Base-by-base conservation (phyloP, 2,797 vertebrate genomes). In the Thalassophryne amazonica region DNA sequence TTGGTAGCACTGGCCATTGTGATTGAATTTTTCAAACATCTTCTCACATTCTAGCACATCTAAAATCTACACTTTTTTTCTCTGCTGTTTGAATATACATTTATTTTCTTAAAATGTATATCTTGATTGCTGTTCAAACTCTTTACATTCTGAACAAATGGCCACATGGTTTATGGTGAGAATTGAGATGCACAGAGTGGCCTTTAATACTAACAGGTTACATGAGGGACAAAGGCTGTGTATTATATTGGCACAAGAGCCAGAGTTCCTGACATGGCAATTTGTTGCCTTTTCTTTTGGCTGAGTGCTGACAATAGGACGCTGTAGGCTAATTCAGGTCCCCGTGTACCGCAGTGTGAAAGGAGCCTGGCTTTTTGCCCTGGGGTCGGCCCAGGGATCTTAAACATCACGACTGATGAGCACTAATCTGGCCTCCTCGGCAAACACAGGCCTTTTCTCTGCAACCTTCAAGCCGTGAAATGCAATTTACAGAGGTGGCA, bases 191-290 rank as follows among this genome's bases (percentile, higher is more conserved):
- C 49, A 13, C 14, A n/a, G 13, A 36, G 38, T 35, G 43, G 23
- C 42, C 34, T 49, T 69, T 85, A 60, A 78, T 69, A 80, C 80
- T 67, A 74, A 47, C 38, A 28, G 72, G 45, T 43, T 39, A 34
- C 65, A 77, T 50, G 54, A 85, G 74, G 82, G 77, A 90, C 81
- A 91, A 87, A 92, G 90, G 86, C 82, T 80, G 28, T 63, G 28
- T 81, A 70, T 90, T 86, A 86, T 88, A 88, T 84, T 83, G 82
- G 81, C 78, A 82, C 78, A 54, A 65, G 73, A 87, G 88, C 73
- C 81, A 88, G 87, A 92, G 87, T 89, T 91, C 91, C 88, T 92
- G 93, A 93, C 91, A 87, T 84, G 86, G 92, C 92, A 93, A 94
- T 95, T 96, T 93, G 91, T 89, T 65, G 69, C 81, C 78, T 77